These are phyloP conservation scores for Allobates femoralis DNA, from an alignment of 2,797 vertebrate species.

Conservation along the genomic window DNA sequence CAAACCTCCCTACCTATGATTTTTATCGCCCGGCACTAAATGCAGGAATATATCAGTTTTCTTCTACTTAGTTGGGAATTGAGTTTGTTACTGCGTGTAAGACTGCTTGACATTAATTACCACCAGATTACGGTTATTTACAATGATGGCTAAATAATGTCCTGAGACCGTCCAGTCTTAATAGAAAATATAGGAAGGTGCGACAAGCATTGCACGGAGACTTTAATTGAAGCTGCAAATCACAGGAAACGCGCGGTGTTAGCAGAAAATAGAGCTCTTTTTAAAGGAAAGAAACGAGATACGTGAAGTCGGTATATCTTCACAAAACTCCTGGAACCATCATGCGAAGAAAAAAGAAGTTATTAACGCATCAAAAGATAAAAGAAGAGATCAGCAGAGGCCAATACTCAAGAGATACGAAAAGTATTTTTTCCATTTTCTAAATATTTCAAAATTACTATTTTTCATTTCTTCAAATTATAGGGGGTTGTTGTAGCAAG, in stretches of 20 bases:
- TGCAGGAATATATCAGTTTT: conserved; percentile 56
- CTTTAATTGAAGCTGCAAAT: conserved; percentile 63
- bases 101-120: conserved; percentile 60
- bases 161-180: conserved; percentile 19
- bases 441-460: background rate
- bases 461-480: background rate
- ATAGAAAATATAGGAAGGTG: conserved; percentile 56
- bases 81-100: conserved; percentile 49
- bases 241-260: conserved; percentile 45
- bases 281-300: conserved; percentile 41
- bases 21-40: conserved; percentile 57
- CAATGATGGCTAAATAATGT: conserved; percentile 63
- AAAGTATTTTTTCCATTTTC: background rate
- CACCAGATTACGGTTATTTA: conserved; percentile 61
- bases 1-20: background rate
- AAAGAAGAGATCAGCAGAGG: conserved; percentile 1
- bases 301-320: conserved; percentile 46
- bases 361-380: conserved; percentile 5
- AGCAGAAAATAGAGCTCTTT: conserved; percentile 49
- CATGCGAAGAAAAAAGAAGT: background rate
- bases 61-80: conserved; percentile 57
- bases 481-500: background rate
- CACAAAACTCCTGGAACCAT: background rate
- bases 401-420: background rate
- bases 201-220: conserved; percentile 45